A percentile compares a stretch with the other conserved stretches of the same genome.
Evolutionary conservation across 2,888 invertebrate genomes (phyloP).

Genomic region (Caprella mutica): DNA sequence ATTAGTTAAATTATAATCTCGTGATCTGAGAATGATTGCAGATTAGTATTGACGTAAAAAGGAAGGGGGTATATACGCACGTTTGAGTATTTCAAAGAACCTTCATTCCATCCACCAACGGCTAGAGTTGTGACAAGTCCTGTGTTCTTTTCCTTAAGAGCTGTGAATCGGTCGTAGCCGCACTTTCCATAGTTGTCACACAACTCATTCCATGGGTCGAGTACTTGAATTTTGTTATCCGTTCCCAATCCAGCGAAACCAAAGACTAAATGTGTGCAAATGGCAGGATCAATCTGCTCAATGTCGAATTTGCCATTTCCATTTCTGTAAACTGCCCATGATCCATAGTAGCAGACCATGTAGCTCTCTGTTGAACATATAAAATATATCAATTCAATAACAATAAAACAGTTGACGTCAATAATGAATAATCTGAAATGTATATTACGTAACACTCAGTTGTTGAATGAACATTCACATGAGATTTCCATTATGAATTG

Average conservation of each 20-base stretch:
- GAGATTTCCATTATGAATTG: too few relatives aligned
- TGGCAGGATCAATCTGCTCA: conserved; percentile 51
- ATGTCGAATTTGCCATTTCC: conserved; percentile 55
- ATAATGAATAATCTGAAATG: too few relatives aligned
- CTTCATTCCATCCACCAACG: conserved; percentile 47
- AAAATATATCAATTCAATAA: too few relatives aligned
- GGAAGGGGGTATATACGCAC: too few relatives aligned
- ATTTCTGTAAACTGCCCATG: conserved; percentile 46
- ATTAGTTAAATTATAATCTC: too few relatives aligned
- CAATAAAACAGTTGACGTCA: too few relatives aligned
- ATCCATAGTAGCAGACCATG: conserved; percentile 30
- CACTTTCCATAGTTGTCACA: conserved; percentile 33
- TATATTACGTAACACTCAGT: too few relatives aligned
- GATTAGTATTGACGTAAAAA: too few relatives aligned
- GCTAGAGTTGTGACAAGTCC: conserved; percentile 39
- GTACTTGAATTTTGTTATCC: conserved; percentile 42
- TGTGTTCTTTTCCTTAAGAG: conserved; percentile 38
- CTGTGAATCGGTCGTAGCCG: conserved; percentile 39
- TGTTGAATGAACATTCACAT: too few relatives aligned
- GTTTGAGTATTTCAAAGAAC: conserved; percentile 49
- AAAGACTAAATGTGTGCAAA: conserved; percentile 66
- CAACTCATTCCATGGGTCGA: conserved; percentile 28
- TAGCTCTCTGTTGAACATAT: conserved; percentile 1
- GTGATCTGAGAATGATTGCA: too few relatives aligned
- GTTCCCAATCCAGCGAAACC: conserved; percentile 55